Evolutionary conservation across 2,797 vertebrate genomes (phyloP).

Genomic region (Lithobates sylvaticus): DNA sequence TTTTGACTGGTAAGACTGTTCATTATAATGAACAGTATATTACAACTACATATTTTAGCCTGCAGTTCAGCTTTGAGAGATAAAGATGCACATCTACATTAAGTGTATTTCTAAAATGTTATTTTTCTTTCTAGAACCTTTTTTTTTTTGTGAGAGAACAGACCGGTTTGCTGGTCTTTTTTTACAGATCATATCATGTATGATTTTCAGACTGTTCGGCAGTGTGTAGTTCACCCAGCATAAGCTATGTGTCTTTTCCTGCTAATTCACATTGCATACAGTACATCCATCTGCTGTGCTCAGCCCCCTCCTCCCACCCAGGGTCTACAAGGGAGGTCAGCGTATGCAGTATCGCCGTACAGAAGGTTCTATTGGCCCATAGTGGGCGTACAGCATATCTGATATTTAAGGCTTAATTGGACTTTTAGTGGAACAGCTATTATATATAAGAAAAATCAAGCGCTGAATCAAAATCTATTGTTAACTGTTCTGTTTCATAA

Average conservation of each 20-base stretch:
- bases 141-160: too few species aligned
- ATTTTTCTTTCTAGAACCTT: too few species aligned
- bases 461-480: neutral
- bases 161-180: too few species aligned
- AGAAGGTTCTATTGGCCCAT: neutral
- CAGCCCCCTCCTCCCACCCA: neutral
- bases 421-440: neutral
- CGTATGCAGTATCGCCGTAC: neutral
- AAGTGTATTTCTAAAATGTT: too few species aligned
- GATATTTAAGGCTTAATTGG: neutral
- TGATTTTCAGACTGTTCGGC: too few species aligned
- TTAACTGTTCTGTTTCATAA: neutral
- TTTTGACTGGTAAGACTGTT: too few species aligned
- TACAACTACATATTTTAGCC: too few species aligned
- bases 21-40: too few species aligned
- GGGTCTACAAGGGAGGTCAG: neutral
- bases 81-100: too few species aligned
- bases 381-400: neutral
- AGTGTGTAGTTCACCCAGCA: too few species aligned
- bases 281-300: neutral
- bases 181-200: too few species aligned
- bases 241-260: neutral
- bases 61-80: too few species aligned
- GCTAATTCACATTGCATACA: neutral
- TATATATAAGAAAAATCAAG: neutral